A percentile compares a stretch with the other conserved stretches of the same genome.
Conservation (phyloP, 2,113 vertebrate species). For the Ailuropoda melanoleuca region DNA sequence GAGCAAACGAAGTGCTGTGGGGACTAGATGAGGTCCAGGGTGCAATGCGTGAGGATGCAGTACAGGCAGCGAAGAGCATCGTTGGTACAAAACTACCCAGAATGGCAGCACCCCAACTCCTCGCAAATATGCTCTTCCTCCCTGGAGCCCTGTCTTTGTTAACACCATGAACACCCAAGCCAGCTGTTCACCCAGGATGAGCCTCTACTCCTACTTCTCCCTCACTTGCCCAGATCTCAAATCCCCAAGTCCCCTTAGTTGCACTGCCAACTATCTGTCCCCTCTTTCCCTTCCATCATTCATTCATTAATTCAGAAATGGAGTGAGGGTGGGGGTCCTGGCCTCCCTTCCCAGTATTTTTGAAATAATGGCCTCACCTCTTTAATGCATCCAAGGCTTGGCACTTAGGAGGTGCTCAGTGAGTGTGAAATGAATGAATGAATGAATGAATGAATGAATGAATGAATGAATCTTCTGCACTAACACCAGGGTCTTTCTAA, state of each 20-base stretch:
- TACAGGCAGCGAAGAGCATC: neutral
- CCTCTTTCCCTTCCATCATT: neutral
- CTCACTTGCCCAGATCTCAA: neutral
- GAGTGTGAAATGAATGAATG: neutral
- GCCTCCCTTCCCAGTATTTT: neutral
- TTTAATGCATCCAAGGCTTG: neutral
- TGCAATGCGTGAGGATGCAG: neutral
- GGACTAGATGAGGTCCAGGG: neutral
- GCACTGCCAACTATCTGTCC: neutral
- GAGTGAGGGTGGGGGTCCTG: neutral
- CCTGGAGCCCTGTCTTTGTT: neutral
- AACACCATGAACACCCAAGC: neutral
- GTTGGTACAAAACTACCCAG: neutral
- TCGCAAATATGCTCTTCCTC: neutral
- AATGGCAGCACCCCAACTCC: neutral
- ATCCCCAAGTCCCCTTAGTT: neutral
- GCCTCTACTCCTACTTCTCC: neutral
- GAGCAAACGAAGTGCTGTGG: neutral
- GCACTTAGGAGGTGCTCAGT: neutral
- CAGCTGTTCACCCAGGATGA: neutral
- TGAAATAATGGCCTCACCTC: neutral
- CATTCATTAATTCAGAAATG: neutral
- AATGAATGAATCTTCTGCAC: neutral
- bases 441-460: neutral
- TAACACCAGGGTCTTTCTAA: neutral